Evolutionary conservation across 1,140 invertebrate genomes (phyloP), one percentile per base, ranked within the genome.

Genomic region (Psix sp.): DNA sequence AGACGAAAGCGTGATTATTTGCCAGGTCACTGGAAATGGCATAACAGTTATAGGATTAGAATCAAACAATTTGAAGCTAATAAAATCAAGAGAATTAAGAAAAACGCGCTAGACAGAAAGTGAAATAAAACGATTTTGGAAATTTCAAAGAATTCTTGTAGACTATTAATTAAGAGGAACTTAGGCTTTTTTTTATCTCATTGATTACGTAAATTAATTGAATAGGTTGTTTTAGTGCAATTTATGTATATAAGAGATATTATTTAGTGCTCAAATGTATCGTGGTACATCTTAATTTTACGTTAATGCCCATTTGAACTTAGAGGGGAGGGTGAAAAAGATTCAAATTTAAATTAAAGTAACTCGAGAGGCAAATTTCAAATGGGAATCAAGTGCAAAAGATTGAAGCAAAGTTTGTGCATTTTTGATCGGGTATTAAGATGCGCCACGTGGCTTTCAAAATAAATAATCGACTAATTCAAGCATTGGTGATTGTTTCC

Each of bases 401-500:
- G 42, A 43, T 29, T 43, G 36, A 36, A 3, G 21, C 3, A n/a
- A 24, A 48, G 33, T 4, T 46, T 38, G 52, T 63, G 63, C 63
- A 74, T 68, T 52, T 51, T 57, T 52, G 48, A n/a, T n/a, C n/a
- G n/a, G n/a, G n/a, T 60, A 39, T 66, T 65, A 71, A 75, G 73
- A 71, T 75, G 60, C 40, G 54, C 60, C 66, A 70, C 66, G 45
- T 13, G 38, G 66, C 62, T 67, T 70, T 48, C 24, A 13, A 2
- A 35, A 35, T 13, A 54, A 54, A 48, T 77, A 76, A 79, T 85
- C 77, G 80, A 87, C 81, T 87, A 87, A 87, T 79, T 84, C 82
- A 87, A 86, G 83, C 85, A 87, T 87, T 87, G 86, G 85, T 87
- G 86, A 87, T 87, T 87, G 83, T 86, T 93, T 89, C 91, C 91